These are phyloP conservation scores for Lepidocolaptes lacrymiger DNA, from an alignment of 2,797 vertebrate species.

Conservation along the genomic window DNA sequence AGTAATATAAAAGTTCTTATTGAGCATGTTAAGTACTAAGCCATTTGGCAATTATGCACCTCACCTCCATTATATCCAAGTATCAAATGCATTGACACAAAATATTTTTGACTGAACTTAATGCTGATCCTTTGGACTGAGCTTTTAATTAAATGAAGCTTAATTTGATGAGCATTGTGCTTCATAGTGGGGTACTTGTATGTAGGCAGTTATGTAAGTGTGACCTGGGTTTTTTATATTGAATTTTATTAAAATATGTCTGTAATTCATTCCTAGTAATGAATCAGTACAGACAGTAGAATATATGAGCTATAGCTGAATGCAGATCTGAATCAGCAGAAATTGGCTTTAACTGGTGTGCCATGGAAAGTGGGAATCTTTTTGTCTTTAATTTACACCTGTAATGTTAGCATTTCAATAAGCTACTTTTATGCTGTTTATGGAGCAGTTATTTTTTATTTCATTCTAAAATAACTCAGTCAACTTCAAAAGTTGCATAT, in stretches of 20 bases:
- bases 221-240: background rate
- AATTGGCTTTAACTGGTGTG: background rate
- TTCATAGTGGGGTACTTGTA: background rate
- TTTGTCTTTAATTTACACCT: background rate
- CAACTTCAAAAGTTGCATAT: background rate
- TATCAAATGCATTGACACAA: slow-evolving; percentile 22
- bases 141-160: slow-evolving; percentile 31
- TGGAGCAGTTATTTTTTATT: background rate
- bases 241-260: slow-evolving; percentile 20
- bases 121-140: background rate
- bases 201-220: background rate
- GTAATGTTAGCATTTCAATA: background rate
- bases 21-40: background rate
- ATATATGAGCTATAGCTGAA: background rate
- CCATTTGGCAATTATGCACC: background rate
- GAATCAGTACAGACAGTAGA: background rate
- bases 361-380: background rate
- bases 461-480: background rate
- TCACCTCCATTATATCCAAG: background rate
- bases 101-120: slow-evolving; percentile 24
- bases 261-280: background rate
- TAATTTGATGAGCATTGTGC: background rate
- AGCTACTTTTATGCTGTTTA: background rate
- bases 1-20: background rate
- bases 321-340: background rate